Conservation (phyloP, 2,888 invertebrate genomes). For the Horisme vitalbata region DNA sequence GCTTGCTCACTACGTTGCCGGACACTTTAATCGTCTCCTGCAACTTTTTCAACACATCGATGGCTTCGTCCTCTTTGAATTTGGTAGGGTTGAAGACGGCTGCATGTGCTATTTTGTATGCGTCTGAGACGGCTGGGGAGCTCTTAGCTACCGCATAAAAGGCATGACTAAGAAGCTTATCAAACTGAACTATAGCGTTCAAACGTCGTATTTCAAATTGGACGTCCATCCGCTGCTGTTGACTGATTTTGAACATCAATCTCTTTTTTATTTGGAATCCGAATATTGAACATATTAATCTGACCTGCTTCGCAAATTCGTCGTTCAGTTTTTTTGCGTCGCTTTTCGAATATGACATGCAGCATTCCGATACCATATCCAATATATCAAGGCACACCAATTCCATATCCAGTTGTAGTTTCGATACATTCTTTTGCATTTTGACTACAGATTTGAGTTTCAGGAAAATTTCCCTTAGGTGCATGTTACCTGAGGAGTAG, state of each 20-base stretch:
- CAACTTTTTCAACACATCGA: constrained; percentile 43
- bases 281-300: constrained; percentile 45
- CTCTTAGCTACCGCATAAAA: constrained; percentile 28
- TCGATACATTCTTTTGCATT: constrained; percentile 41
- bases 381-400: constrained; percentile 50
- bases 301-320: constrained; percentile 40
- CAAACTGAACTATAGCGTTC: constrained; percentile 54
- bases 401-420: constrained; percentile 54
- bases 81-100: constrained; percentile 42
- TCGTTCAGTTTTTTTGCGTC: constrained; percentile 31
- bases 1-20: constrained; percentile 41
- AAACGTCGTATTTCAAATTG: constrained; percentile 58
- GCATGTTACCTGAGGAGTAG: constrained; percentile 39
- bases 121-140: constrained; percentile 33
- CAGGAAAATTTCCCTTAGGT: constrained; percentile 27
- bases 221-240: constrained; percentile 65
- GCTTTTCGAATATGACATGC: constrained; percentile 37
- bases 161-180: constrained; percentile 41
- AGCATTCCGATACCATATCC: constrained; percentile 51
- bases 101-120: constrained; percentile 34
- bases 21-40: constrained; percentile 46
- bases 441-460: constrained; percentile 27
- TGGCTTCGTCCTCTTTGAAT: constrained; percentile 46
- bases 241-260: constrained; percentile 54
- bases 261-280: constrained; percentile 30